Percentiles rank a stretch among this genome's conserved stretches.
Evolutionary conservation across 2,888 invertebrate genomes (phyloP).

Genomic region (Drosophila paranaensis): DNA sequence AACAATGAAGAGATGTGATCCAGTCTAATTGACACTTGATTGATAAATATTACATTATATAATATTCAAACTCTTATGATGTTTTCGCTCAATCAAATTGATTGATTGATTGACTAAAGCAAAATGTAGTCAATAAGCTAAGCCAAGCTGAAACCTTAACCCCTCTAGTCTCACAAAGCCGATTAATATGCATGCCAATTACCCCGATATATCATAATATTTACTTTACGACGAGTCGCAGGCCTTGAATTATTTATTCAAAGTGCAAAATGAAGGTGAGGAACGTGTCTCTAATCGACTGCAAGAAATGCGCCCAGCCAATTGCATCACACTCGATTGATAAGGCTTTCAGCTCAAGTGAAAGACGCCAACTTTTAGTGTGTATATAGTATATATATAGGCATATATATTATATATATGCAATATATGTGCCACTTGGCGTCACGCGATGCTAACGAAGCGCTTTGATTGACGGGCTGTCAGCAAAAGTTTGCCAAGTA

Average conservation of each 20-base stretch:
- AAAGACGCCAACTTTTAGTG: conserved; percentile 7
- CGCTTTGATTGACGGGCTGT: conserved; percentile 63
- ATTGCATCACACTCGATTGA: conserved; percentile 33
- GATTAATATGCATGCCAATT: not conserved
- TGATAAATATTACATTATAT: not conserved
- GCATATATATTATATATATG: not conserved
- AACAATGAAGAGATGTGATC: not conserved
- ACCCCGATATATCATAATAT: conserved; percentile 23
- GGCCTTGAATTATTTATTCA: conserved; percentile 35
- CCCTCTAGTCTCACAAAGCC: not conserved
- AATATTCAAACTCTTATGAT: no score
- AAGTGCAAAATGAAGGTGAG: not conserved
- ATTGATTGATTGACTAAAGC: not conserved
- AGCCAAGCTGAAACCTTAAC: no score
- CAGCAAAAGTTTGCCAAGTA: conserved; percentile 68
- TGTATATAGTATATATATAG: not conserved
- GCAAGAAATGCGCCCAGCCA: conserved; percentile 4
- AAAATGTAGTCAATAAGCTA: not conserved
- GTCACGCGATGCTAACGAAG: conserved; percentile 77
- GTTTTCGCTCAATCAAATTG: no score
- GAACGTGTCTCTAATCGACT: conserved; percentile 1
- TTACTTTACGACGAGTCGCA: conserved; percentile 33
- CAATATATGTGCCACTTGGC: conserved; percentile 3
- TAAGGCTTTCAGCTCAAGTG: conserved; percentile 1
- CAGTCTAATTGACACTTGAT: not conserved